Evolutionary conservation across 2,888 invertebrate species (phyloP), one percentile per base, ranked within the genome.

Genomic region (Tuta absoluta): DNA sequence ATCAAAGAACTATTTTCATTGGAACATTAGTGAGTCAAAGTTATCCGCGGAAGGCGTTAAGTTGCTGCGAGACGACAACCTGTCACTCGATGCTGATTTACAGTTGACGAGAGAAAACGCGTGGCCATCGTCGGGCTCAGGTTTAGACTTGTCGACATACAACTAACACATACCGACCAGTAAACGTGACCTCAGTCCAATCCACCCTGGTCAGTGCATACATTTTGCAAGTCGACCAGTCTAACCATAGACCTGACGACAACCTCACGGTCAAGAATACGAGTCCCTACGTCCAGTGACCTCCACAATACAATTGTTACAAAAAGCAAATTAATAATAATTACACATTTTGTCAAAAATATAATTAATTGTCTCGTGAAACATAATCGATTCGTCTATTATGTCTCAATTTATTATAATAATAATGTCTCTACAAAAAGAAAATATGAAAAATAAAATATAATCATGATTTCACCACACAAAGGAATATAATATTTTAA

Each of bases 1-100:
- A 91, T 91, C 89, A 91, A 90, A 90, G 84, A 88, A 83, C 87
- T 88, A 85, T 84, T 85, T 81, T 82, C 79, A 84, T 85, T 86
- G 89, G 87, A 89, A 89, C 89, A 86, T 88, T 83, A 76, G 78
- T 81, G 80, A 85, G 85, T 87, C 84, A 84, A 79, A 74, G 80
- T 78, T 11, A 21, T 14, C 51, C 23, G 58, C 45, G 48, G 2
- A 24, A 45, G 37, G 69, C 66, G 57, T 57, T 19, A 17, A 17
- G 48, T 19, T 53, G 51, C 51, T 33, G 37, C 41, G 48, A 41
- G 4, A 24, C 23, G n/a, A 17, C 12, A 24, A 38, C 38, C n/a
- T 21, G 4, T 12, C 75, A 77, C 75, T 77, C 76, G 77, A 74
- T 73, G 33, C 33, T 33, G 33, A 33, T 33, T 33, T 33, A 28